Conservation (phyloP, 2,888 invertebrate genomes). For the Tenodera sinensis region DNA sequence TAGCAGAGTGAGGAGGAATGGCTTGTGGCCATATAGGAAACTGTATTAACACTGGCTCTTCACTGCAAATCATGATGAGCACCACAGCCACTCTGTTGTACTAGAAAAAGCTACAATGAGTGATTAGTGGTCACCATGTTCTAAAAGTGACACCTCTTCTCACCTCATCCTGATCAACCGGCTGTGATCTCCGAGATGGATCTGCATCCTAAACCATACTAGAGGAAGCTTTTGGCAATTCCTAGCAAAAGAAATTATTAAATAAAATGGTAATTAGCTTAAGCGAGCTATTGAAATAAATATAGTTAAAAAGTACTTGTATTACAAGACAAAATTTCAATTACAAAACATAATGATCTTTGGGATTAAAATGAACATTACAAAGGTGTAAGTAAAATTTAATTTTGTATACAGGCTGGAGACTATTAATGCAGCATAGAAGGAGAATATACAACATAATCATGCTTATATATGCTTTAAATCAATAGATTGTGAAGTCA, state of each 20-base stretch:
- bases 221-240: not conserved
- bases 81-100: not conserved
- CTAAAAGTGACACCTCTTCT: not conserved
- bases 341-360: not conserved
- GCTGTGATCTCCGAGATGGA: not conserved
- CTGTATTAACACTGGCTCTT: not conserved
- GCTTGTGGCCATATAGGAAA: not conserved
- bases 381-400: not conserved
- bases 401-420: not conserved
- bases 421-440: not conserved
- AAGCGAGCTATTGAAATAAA: not conserved
- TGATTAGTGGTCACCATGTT: not conserved
- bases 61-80: not conserved
- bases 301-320: not conserved
- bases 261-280: not conserved
- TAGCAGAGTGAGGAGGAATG: not conserved
- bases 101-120: not conserved
- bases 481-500: too few relatives aligned
- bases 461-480: too few relatives aligned
- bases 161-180: not conserved
- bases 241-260: not conserved
- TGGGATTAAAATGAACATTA: not conserved
- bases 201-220: not conserved
- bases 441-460: not conserved
- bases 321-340: not conserved